Evolutionary conservation across 2,113 vertebrate species (phyloP).

Genomic region (Australoheros scitulus): DNA sequence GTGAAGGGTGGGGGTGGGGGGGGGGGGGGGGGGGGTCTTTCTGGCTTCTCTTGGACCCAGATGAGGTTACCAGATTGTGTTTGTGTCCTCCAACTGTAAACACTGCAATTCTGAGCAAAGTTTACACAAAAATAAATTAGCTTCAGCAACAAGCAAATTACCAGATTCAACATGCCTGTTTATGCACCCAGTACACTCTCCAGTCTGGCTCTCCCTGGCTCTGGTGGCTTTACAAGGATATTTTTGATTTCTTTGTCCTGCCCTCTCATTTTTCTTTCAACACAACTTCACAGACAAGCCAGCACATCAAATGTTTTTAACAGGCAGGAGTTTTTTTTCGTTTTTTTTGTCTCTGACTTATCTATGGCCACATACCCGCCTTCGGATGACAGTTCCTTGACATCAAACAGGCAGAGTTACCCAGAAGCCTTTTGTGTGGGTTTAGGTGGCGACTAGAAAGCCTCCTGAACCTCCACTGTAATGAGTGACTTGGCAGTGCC

Average conservation of each 20-base stretch:
- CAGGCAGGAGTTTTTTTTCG: conserved; percentile 24
- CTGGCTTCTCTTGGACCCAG: background rate
- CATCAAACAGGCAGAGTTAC: conserved; percentile 74
- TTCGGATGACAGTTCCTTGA: conserved; percentile 64
- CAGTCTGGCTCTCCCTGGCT: background rate
- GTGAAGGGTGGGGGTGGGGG: background rate
- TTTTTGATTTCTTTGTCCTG: conserved; percentile 16
- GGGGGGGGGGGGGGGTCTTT: background rate
- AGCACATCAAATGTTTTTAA: conserved; percentile 63
- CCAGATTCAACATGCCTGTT: background rate
- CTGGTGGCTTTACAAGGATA: background rate
- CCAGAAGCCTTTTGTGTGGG: conserved; percentile 70
- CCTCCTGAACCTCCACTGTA: conserved; percentile 54
- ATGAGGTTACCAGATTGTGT: background rate
- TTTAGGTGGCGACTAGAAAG: conserved; percentile 67
- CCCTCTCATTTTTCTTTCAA: conserved; percentile 52
- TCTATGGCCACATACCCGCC: conserved; percentile 42
- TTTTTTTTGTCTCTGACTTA: conserved; percentile 31
- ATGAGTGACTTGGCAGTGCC: conserved; percentile 66
- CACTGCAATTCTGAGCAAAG: background rate
- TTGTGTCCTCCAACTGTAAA: background rate
- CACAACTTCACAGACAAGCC: conserved; percentile 15
- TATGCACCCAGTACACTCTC: background rate
- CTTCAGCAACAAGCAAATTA: conserved; percentile 9
- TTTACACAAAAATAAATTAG: conserved; percentile 4